A percentile compares a stretch with the other conserved stretches of the same genome.
Evolutionary conservation across 2,888 invertebrate genomes (phyloP).

Genomic region (Drosophila siamana): DNA sequence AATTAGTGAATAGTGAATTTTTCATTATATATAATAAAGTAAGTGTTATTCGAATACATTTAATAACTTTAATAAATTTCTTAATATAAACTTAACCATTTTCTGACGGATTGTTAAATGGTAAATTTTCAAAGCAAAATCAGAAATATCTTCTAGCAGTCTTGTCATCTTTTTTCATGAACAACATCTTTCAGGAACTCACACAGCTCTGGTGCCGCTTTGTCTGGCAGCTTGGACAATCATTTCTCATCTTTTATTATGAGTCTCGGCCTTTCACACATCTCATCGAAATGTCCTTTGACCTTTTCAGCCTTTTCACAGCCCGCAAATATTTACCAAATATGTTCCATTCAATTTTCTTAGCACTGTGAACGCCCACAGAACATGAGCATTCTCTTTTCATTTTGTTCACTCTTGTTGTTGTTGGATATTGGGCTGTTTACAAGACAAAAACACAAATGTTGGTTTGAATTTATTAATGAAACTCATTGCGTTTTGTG

Average conservation of each 20-base stretch:
- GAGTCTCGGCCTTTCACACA: constrained; percentile 42
- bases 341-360: constrained; percentile 65
- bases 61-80: too few relatives aligned
- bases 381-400: constrained; percentile 5
- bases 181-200: not conserved
- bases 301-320: constrained; percentile 35
- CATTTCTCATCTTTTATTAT: constrained; percentile 53
- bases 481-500: constrained; percentile 71
- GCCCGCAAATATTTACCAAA: constrained; percentile 80
- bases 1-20: too few relatives aligned
- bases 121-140: not conserved
- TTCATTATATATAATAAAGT: too few relatives aligned
- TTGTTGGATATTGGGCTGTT: constrained; percentile 18
- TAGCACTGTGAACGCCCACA: constrained; percentile 62
- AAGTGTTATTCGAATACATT: too few relatives aligned
- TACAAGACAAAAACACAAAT: constrained; percentile 17
- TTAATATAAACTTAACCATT: not conserved
- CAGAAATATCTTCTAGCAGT: too few relatives aligned
- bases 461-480: constrained; percentile 78
- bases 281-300: constrained; percentile 42
- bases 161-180: not conserved
- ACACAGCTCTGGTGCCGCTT: constrained; percentile 32
- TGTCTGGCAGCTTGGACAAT: constrained; percentile 51
- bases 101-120: too few relatives aligned
- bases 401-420: constrained; percentile 1